These are phyloP conservation scores for Sinelater perroti DNA, from an alignment of 2,888 invertebrate genomes.

Conservation along the genomic window DNA sequence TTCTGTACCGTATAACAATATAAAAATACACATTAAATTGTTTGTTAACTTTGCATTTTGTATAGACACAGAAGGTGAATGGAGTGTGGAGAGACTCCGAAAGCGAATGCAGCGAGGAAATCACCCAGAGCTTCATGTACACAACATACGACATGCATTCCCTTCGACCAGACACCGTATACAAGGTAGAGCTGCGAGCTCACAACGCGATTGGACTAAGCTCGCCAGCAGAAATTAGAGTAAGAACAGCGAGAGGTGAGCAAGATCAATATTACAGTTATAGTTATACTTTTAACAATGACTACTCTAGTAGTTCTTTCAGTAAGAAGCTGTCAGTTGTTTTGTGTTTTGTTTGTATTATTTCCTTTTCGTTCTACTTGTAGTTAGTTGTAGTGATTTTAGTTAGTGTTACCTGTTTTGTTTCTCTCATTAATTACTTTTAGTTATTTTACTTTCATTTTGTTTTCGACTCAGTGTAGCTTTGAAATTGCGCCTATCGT, in stretches of 20 bases:
- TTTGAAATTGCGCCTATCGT: slow-evolving; percentile 6
- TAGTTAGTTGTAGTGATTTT: slow-evolving; percentile 21
- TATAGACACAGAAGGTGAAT: slow-evolving; percentile 72
- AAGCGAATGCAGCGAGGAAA: slow-evolving; percentile 65
- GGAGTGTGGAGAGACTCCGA: slow-evolving; percentile 70
- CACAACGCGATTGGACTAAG: slow-evolving; percentile 88
- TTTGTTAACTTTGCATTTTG: too few species aligned
- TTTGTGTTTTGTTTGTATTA: slow-evolving; percentile 27
- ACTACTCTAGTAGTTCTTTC: slow-evolving; percentile 26
- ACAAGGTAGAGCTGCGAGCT: slow-evolving; percentile 84
- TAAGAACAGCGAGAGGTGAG: slow-evolving; percentile 92
- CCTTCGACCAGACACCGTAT: slow-evolving; percentile 80
- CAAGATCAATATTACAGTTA: slow-evolving; percentile 50
- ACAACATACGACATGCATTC: slow-evolving; percentile 73
- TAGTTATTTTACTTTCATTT: too few species aligned
- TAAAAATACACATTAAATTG: too few species aligned
- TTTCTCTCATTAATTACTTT: not conserved
- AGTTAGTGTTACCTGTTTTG: slow-evolving; percentile 19
- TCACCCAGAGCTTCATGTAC: slow-evolving; percentile 70
- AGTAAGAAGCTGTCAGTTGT: slow-evolving; percentile 22
- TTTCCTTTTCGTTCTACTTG: too few species aligned
- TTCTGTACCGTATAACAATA: too few species aligned
- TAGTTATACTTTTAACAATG: slow-evolving; percentile 25
- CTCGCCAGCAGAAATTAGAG: slow-evolving; percentile 76
- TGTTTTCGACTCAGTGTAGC: slow-evolving; percentile 2